phyloP scores from a whole-genome alignment of 2,113 vertebrate species.

The Amphiprion ocellaris region DNA sequence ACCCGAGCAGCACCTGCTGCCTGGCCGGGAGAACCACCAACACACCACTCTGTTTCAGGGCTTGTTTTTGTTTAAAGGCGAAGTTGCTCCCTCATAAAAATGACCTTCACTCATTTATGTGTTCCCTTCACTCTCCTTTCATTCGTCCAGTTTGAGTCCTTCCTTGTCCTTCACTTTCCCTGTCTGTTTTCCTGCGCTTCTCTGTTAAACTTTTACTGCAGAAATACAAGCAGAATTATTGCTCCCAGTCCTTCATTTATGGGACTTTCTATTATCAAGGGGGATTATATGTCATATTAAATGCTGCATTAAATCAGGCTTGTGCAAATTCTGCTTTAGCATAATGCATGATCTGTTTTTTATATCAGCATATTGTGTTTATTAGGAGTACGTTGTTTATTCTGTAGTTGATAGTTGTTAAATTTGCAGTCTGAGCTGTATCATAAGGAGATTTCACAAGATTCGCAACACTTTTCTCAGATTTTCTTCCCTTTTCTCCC shows the following conservation, averaged over 20 bases:
- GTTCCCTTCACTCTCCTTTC: not conserved
- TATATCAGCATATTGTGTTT: not conserved
- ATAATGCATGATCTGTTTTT: not conserved
- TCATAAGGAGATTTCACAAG: not conserved
- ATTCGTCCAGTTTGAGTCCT: not conserved
- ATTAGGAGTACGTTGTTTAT: not conserved
- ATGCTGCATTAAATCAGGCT: conserved; percentile 7
- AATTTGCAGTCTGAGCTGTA: not conserved
- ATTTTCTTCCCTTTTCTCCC: not conserved
- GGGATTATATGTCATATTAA: conserved; percentile 2
- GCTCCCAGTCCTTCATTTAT: conserved; percentile 13
- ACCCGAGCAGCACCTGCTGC: conserved; percentile 76
- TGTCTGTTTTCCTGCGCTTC: conserved; percentile 20
- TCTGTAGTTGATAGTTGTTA: no score
- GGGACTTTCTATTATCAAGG: conserved; percentile 1
- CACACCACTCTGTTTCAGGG: conserved; percentile 31
- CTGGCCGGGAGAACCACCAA: conserved; percentile 48
- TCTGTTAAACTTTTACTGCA: conserved; percentile 13
- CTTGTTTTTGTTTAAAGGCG: conserved; percentile 28
- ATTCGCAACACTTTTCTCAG: not conserved
- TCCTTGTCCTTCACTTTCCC: conserved; percentile 7
- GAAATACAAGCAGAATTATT: conserved; percentile 23
- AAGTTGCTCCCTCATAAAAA: conserved; percentile 29
- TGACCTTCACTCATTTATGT: conserved; percentile 49
- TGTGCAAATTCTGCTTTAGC: not conserved